These are phyloP conservation scores for Megaceryle torquata DNA, from an alignment of 2,113 vertebrate species.

Conservation along the genomic window DNA sequence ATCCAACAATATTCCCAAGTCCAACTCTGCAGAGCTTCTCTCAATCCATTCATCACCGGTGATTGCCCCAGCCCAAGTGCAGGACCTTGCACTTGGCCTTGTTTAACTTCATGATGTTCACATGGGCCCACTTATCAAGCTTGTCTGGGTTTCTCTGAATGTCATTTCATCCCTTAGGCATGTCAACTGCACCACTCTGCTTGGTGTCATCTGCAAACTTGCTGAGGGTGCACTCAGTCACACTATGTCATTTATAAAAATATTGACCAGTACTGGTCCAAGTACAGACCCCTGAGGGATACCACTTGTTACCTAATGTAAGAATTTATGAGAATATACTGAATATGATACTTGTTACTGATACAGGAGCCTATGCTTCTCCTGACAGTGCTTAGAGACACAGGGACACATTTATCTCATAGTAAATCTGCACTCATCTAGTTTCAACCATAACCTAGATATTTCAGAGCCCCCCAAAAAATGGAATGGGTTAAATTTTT, in stretches of 20 bases:
- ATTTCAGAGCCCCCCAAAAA: background rate
- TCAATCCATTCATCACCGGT: background rate
- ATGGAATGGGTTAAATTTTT: background rate
- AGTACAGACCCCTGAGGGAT: background rate
- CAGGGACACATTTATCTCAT: background rate
- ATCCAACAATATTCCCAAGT: background rate
- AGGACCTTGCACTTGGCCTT: background rate
- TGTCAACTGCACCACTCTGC: background rate
- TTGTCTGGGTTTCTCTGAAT: background rate
- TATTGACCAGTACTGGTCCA: background rate
- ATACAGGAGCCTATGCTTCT: background rate
- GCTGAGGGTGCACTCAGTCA: background rate
- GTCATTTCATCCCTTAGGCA: background rate
- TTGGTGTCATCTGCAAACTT: background rate
- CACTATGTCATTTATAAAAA: background rate
- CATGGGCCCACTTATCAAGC: background rate
- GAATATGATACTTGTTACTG: background rate
- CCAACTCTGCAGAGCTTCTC: background rate
- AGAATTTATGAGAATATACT: background rate
- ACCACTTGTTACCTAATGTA: background rate
- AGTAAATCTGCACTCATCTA: background rate
- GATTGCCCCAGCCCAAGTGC: background rate
- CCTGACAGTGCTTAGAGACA: background rate
- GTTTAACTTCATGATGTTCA: background rate
- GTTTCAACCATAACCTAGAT: background rate